phyloP scores from a whole-genome alignment of 2,888 invertebrate genomes.

The Hesperia comma region DNA sequence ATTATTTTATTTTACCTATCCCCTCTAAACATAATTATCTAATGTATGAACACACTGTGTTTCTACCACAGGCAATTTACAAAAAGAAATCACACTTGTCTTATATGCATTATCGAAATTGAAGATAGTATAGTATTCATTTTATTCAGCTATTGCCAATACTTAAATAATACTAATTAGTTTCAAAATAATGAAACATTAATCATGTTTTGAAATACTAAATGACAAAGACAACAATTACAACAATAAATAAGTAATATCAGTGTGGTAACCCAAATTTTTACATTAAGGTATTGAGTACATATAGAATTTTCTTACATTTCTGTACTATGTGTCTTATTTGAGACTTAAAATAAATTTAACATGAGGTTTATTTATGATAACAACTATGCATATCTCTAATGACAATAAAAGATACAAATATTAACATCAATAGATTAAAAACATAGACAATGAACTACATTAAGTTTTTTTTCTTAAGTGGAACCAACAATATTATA shows the following conservation, averaged over 20 bases:
- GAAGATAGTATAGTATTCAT: too few species aligned
- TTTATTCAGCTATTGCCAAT: not conserved
- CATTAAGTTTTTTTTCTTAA: not conserved
- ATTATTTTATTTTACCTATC: too few species aligned
- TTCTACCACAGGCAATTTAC: too few species aligned
- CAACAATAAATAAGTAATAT: not conserved
- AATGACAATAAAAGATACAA: constrained; percentile 9
- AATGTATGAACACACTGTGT: too few species aligned
- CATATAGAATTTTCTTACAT: not conserved
- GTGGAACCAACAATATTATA: not conserved
- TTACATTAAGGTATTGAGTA: constrained; percentile 22
- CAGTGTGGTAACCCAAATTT: constrained; percentile 9
- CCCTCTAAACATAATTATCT: too few species aligned
- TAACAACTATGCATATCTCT: not conserved
- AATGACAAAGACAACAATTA: not conserved
- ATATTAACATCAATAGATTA: constrained; percentile 25
- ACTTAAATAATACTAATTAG: not conserved
- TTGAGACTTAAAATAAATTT: not conserved
- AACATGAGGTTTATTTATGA: not conserved
- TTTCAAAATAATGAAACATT: not conserved
- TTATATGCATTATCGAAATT: too few species aligned
- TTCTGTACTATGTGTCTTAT: not conserved
- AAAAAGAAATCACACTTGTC: too few species aligned
- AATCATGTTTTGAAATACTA: constrained; percentile 1
- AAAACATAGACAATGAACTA: not conserved